Percentiles rank a stretch among this genome's conserved stretches.
These are phyloP conservation scores for Cydia fagiglandana DNA, from an alignment of 1,140 invertebrate genomes.

Conservation along the genomic window DNA sequence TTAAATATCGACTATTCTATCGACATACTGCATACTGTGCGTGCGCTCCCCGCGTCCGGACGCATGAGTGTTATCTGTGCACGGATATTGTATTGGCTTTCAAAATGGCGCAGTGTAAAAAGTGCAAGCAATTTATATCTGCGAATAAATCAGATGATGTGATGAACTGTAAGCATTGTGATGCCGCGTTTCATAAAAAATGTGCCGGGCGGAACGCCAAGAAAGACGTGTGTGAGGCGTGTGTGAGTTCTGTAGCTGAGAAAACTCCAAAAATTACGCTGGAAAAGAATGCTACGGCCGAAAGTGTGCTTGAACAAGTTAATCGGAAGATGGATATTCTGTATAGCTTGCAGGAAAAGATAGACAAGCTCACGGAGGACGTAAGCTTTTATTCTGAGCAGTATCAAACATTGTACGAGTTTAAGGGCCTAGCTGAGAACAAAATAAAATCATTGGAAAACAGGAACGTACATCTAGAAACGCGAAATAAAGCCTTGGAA, in stretches of 20 bases:
- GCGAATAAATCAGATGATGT: neutral
- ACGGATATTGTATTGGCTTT: neutral
- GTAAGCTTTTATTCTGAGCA: neutral
- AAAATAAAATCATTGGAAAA: neutral
- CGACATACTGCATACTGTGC: neutral
- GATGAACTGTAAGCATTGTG: neutral
- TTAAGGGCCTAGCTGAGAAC: neutral
- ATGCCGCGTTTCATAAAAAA: neutral
- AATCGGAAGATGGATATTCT: neutral
- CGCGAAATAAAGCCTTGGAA: neutral
- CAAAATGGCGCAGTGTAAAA: slow-evolving; percentile 9
- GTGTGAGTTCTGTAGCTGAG: neutral
- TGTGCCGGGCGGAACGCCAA: neutral
- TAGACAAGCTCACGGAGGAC: neutral
- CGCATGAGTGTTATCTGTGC: neutral
- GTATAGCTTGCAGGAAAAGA: neutral
- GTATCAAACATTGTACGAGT: neutral
- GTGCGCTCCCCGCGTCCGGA: neutral
- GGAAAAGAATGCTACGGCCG: neutral
- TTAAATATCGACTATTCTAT: too few species aligned
- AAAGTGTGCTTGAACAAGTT: neutral
- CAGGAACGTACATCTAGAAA: neutral
- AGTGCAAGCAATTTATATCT: slow-evolving; percentile 11
- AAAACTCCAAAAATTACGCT: neutral
- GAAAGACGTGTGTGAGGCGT: neutral